phyloP scores from a whole-genome alignment of 1,140 invertebrate species.

The Drosophila rufa region DNA sequence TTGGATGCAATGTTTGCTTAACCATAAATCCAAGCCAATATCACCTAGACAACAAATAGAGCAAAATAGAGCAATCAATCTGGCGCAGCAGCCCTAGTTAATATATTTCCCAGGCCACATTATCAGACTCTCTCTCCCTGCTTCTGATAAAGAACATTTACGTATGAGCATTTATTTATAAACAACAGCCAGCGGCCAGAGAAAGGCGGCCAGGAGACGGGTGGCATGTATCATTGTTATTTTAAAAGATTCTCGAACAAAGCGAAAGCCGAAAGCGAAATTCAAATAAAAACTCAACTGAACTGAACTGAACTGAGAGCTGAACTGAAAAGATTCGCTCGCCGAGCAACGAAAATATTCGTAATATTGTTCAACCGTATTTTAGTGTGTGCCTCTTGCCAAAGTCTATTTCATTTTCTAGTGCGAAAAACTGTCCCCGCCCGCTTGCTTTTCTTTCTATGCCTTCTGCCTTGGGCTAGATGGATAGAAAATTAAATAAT shows the following conservation, averaged over 20 bases:
- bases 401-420: slow-evolving; percentile 49
- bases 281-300: slow-evolving; percentile 28
- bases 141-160: slow-evolving; percentile 77
- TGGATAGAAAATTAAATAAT: slow-evolving; percentile 74
- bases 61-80: slow-evolving; percentile 52
- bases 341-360: slow-evolving; percentile 54
- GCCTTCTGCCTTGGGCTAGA: slow-evolving; percentile 49
- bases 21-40: slow-evolving; percentile 20
- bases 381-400: slow-evolving; percentile 59
- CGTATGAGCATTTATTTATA: slow-evolving; percentile 83
- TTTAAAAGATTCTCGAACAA: slow-evolving; percentile 76
- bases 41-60: slow-evolving; percentile 33
- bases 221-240: slow-evolving; percentile 80
- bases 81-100: slow-evolving; percentile 21
- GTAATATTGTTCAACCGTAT: slow-evolving; percentile 75
- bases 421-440: slow-evolving; percentile 49
- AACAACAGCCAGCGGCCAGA: slow-evolving; percentile 62
- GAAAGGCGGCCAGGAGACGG: not conserved
- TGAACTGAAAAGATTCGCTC: slow-evolving; percentile 36
- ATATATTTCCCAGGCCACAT: slow-evolving; percentile 39
- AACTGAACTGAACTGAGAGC: slow-evolving; percentile 33
- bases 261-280: slow-evolving; percentile 29
- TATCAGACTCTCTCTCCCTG: slow-evolving; percentile 24
- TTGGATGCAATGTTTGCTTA: not conserved
- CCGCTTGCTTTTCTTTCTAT: slow-evolving; percentile 11